Conservation (phyloP, 92 coral and sea anemone genomes). For the Porites evermanni region DNA sequence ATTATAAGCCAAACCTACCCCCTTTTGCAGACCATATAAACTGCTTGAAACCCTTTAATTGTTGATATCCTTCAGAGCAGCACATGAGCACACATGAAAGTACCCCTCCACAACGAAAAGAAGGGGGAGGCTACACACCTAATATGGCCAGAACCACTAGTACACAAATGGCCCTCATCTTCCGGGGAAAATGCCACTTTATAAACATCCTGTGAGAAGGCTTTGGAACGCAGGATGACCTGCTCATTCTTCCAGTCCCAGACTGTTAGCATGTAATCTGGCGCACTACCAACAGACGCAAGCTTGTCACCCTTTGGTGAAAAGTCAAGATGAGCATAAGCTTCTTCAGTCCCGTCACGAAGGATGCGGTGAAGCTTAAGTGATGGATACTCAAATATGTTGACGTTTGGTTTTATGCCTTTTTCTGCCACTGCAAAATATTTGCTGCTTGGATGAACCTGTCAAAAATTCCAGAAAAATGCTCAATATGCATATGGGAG, state of each 20-base stretch:
- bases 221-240: constrained; percentile 88
- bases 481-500: not conserved
- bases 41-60: no score
- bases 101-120: not conserved
- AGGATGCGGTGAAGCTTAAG: constrained; percentile 91
- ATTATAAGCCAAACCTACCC: no score
- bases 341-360: constrained; percentile 97
- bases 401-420: constrained; percentile 89
- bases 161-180: constrained; percentile 95
- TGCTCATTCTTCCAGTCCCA: constrained; percentile 99
- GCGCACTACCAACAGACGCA: constrained; percentile 97
- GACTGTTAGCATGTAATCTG: constrained; percentile 96
- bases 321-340: constrained; percentile 95
- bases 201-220: constrained; percentile 96
- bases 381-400: constrained; percentile 96
- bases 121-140: constrained; percentile 59
- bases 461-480: not conserved
- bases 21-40: no score
- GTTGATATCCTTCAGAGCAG: no score
- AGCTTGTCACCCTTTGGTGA: constrained; percentile 92
- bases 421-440: constrained; percentile 99
- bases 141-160: constrained; percentile 98
- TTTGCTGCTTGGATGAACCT: constrained; percentile 96
- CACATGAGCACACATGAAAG: no score
- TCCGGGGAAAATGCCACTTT: constrained; percentile 98